Evolutionary conservation across 2,888 invertebrate species (phyloP).

Genomic region (Muscina levida): DNA sequence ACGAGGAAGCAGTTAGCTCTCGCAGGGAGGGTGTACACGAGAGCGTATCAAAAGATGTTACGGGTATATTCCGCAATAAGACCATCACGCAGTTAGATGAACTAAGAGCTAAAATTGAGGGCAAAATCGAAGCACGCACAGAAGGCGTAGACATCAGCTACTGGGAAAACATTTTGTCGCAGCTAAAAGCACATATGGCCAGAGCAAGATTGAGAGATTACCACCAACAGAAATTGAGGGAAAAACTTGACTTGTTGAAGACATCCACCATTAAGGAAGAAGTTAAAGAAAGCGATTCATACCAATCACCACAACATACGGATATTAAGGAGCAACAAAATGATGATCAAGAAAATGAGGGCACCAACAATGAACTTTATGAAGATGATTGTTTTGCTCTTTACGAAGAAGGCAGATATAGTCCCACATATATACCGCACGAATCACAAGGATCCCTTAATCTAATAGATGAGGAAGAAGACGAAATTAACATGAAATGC

Average conservation of each 20-base stretch:
- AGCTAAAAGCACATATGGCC: slow-evolving; percentile 97
- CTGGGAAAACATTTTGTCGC: slow-evolving; percentile 98
- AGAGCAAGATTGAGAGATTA: slow-evolving; percentile 94
- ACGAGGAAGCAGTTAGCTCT: slow-evolving; percentile 81
- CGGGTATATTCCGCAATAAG: slow-evolving; percentile 95
- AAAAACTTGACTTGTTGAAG: slow-evolving; percentile 94
- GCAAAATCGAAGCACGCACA: slow-evolving; percentile 89
- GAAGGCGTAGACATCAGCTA: slow-evolving; percentile 98
- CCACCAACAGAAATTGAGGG: slow-evolving; percentile 93
- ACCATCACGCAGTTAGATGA: slow-evolving; percentile 91
- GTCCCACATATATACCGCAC: slow-evolving; percentile 85
- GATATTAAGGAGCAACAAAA: slow-evolving; percentile 69
- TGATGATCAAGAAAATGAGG: slow-evolving; percentile 71
- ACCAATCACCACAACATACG: slow-evolving; percentile 51
- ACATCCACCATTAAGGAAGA: slow-evolving; percentile 87
- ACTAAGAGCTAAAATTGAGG: slow-evolving; percentile 91
- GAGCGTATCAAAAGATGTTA: slow-evolving; percentile 94
- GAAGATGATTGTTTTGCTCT: slow-evolving; percentile 81
- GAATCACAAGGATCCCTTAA: slow-evolving; percentile 82
- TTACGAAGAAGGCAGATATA: slow-evolving; percentile 91
- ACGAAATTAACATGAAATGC: slow-evolving; percentile 87
- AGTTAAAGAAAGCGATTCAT: slow-evolving; percentile 42
- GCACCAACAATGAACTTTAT: slow-evolving; percentile 33
- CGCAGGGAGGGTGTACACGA: slow-evolving; percentile 88
- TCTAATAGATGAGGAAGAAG: slow-evolving; percentile 88